Base-by-base conservation (phyloP, 2,797 vertebrate species). In the Sebastes elongatus region DNA sequence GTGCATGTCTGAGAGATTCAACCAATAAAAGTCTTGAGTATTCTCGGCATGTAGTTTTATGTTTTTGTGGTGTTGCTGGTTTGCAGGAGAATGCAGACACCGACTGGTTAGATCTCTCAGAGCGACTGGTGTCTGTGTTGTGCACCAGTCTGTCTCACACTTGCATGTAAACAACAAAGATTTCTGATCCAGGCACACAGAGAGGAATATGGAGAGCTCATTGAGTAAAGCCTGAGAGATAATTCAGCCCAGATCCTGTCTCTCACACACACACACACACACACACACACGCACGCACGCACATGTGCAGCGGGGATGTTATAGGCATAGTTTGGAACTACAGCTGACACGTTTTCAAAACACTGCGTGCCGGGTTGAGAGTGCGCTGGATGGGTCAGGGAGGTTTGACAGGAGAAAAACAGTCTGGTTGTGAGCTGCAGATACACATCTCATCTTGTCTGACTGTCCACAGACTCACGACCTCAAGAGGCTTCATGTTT, bases 341-440 rank as follows among this genome's bases (percentile, higher is more conserved):
- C 10, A 42, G 77, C 88, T 86, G 88, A 93, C 88, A 93, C 87
- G 78, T 91, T 91, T 90, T 86, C 89, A 87, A 88, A 93, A 91
- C 89, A 90, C 63, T 74, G 79, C 46, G 79, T 86, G 88, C 86
- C 75, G 71, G 66, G 85, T 59, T 74, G 68, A 85, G 80, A 67
- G 81, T 79, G 85, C 67, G 84, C 56, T 90, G 88, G 88, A 83
- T 61, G 83, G 87, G 87, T 92, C 91, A 90, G 80, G 11, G 81
- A 86, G 69, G 85, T 83, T 73, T 83, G 87, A 91, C 83, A 65
- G 84, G 70, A 87, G 87, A 86, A 88, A 86, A 92, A 90, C 87
- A 88, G 70, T 76, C 86, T 69, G 38, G 33, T 80, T 80, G 65
- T 74, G 72, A 84, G 61, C 49, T 28, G 52, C 46, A 74, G 83